Conservation (phyloP, 2,797 vertebrate genomes). For the Sciaenops ocellatus region DNA sequence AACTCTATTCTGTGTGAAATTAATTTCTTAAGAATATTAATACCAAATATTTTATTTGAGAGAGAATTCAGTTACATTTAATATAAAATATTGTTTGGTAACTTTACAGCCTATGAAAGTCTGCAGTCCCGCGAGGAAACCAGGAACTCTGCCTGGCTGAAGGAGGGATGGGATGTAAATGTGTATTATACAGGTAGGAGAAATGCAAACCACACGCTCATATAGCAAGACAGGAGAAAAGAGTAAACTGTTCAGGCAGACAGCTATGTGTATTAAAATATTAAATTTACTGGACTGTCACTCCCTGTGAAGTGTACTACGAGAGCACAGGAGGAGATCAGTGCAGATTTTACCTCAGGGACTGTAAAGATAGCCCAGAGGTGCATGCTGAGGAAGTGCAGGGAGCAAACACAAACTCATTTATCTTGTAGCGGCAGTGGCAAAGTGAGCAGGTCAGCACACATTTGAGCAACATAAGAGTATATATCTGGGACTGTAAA, state of each 20-base stretch:
- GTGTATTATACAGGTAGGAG: conserved; percentile 93
- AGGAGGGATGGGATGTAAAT: conserved; percentile 93
- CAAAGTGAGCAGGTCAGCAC: neutral
- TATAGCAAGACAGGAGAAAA: neutral
- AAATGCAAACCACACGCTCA: neutral
- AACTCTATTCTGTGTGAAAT: neutral
- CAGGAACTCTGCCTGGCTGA: conserved; percentile 93
- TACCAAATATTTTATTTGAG: neutral
- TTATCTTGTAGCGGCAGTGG: neutral
- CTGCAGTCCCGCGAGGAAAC: conserved; percentile 93
- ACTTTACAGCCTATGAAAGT: conserved; percentile 90
- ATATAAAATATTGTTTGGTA: neutral
- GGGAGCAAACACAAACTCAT: neutral
- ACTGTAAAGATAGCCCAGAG: neutral
- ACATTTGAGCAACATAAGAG: neutral
- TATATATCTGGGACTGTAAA: neutral
- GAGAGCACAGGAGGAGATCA: neutral
- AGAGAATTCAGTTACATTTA: neutral
- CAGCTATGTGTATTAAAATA: neutral
- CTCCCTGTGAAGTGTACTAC: neutral
- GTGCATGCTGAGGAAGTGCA: neutral
- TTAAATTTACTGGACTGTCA: neutral
- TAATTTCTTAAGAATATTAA: neutral
- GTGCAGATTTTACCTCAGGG: neutral
- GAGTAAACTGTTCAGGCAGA: neutral